Base-by-base conservation (phyloP, 2,888 invertebrate species). In the Melangyna quadrimaculata region DNA sequence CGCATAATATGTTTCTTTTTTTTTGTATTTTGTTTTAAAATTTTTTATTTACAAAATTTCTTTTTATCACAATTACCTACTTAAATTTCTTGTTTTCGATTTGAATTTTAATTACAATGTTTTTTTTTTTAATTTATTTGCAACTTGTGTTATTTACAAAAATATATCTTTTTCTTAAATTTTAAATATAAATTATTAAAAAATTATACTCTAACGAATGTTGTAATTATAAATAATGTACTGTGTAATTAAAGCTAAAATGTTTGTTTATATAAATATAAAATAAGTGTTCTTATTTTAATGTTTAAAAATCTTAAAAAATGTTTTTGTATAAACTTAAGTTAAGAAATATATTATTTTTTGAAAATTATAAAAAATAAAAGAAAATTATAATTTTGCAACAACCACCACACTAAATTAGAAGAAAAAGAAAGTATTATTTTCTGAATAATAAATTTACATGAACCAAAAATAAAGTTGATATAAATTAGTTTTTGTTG, bases 11-110 rank as follows among this genome's bases (percentile, higher is more conserved):
- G 3, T 14, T 19, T 27, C 6, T 51, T 17, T 35, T 27, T 55
- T 24, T 17, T 3, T 22, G n/a, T 19, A 5, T 37, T 70, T 57
- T 19, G 8, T 71, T 32, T 35, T 17, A 57, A 43, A 12, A 37
- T 55, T 17, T n/a, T 79, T 37, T 80, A 84, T 84, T 80, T 84
- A 80, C 84, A 84, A 80, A 80, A 72, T 80, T 75, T 80, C 14
- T 67, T 77, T 80, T 61, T 84, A 84, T 84, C 84, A 84, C 84
- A 84, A 77, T 80, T 84, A 84, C 37, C 84, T 80, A 80, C 79
- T 29, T 57, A 32, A 70, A 6, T 45, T 59, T 71, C 32, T 48
- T 19, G 17, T 65, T 55, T 53, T 45, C 73, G 73, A 73, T 37
- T 79, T 73, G 27, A 67, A 32, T 59, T 53, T 67, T 78, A 73